Conservation (phyloP, 1,140 invertebrate species). For the Drosophila pectinifera region DNA sequence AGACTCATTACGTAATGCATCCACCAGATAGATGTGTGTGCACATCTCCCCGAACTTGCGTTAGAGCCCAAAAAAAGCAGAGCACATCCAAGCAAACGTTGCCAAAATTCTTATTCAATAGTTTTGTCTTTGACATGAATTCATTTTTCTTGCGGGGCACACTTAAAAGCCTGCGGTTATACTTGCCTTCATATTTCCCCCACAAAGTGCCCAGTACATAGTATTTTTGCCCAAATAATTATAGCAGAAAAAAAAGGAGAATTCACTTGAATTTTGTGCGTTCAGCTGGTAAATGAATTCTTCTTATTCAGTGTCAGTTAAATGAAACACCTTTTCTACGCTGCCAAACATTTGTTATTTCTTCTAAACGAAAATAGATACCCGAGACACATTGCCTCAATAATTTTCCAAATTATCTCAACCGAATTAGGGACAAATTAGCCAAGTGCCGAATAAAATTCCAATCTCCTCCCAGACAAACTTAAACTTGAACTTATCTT, state of each 20-base stretch:
- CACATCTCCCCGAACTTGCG: slow-evolving; percentile 34
- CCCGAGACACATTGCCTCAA: slow-evolving; percentile 25
- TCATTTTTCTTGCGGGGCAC: slow-evolving; percentile 69
- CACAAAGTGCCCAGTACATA: slow-evolving; percentile 27
- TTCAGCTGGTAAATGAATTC: slow-evolving; percentile 58
- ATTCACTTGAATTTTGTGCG: slow-evolving; percentile 64
- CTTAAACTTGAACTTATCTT: slow-evolving; percentile 76
- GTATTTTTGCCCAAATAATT: slow-evolving; percentile 56
- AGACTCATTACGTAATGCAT: slow-evolving; percentile 73
- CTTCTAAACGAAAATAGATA: slow-evolving; percentile 31
- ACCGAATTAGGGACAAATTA: slow-evolving; percentile 29
- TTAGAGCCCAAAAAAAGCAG: slow-evolving; percentile 17
- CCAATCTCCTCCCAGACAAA: slow-evolving; percentile 20
- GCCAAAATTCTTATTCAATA: slow-evolving; percentile 82
- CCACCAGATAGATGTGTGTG: slow-evolving; percentile 28
- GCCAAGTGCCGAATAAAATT: slow-evolving; percentile 18
- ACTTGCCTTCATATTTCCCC: slow-evolving; percentile 49
- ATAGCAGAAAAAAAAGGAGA: slow-evolving; percentile 10
- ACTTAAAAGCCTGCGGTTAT: slow-evolving; percentile 71
- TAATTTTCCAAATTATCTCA: slow-evolving; percentile 23
- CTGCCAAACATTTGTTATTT: slow-evolving; percentile 30
- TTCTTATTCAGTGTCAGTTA: slow-evolving; percentile 58
- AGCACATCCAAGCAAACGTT: slow-evolving; percentile 45
- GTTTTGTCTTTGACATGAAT: slow-evolving; percentile 82
- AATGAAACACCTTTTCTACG: slow-evolving; percentile 73